phyloP scores from a whole-genome alignment of 2,113 vertebrate genomes.

The Equus quagga region DNA sequence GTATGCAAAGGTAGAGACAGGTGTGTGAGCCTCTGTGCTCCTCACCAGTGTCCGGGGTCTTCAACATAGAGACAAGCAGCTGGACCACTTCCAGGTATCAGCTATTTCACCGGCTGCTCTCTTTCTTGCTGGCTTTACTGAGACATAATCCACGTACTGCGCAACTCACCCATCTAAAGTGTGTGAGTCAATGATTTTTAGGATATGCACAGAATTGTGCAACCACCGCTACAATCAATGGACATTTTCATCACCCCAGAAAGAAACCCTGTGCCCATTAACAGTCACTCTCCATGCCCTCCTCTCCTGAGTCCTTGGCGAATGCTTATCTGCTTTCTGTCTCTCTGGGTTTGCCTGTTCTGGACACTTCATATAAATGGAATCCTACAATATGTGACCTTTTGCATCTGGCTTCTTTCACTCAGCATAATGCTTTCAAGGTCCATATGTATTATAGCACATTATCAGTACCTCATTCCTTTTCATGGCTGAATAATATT shows the following conservation, averaged over 20 bases:
- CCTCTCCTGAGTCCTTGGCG: not conserved
- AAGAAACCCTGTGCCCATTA: not conserved
- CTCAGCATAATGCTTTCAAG: no score
- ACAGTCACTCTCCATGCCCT: accelerated
- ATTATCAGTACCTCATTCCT: not conserved
- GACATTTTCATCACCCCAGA: not conserved
- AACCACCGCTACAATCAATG: not conserved
- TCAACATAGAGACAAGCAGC: not conserved
- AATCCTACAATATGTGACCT: not conserved
- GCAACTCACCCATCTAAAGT: not conserved
- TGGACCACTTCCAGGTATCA: not conserved
- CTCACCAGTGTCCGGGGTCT: accelerated
- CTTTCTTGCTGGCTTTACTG: not conserved
- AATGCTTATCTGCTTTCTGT: no score
- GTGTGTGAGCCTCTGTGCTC: accelerated
- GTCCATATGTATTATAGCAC: no score
- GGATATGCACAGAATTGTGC: no score
- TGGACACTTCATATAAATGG: no score
- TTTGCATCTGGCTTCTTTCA: not conserved
- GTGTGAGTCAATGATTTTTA: not conserved
- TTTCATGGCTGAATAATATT: not conserved
- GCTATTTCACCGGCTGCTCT: not conserved
- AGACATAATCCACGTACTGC: no score
- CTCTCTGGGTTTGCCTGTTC: no score
- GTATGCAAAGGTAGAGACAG: not conserved